A percentile compares a stretch with the other conserved stretches of the same genome.
Evolutionary conservation across 2,797 vertebrate species (phyloP).

Genomic region (Oryzias dopingdopingensis): DNA sequence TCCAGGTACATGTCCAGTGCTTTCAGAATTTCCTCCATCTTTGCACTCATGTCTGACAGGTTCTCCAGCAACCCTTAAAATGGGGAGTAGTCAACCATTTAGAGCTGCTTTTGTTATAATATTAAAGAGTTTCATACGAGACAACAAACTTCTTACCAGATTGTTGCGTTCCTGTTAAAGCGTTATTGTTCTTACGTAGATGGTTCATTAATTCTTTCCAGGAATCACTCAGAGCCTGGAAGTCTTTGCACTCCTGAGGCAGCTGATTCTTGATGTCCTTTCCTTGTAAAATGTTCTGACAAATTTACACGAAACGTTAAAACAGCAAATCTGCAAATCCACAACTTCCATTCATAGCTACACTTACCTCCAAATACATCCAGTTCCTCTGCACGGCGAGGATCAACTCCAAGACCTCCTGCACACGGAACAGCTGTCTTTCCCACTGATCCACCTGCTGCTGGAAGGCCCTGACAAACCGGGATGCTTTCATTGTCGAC

Average conservation of each 20-base stretch:
- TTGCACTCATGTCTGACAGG: constrained; percentile 77
- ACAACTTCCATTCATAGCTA: not conserved
- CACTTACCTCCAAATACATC: constrained; percentile 87
- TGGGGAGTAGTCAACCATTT: not conserved
- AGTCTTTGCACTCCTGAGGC: constrained; percentile 80
- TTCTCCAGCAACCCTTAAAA: constrained; percentile 80
- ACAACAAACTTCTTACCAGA: constrained; percentile 69
- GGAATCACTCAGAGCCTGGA: constrained; percentile 78
- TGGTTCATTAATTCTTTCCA: constrained; percentile 84
- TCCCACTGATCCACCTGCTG: constrained; percentile 87
- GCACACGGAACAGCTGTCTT: constrained; percentile 80
- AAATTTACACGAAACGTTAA: not conserved
- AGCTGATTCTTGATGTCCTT: constrained; percentile 89
- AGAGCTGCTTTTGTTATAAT: no score
- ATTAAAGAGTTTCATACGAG: not conserved
- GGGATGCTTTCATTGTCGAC: constrained; percentile 88
- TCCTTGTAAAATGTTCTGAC: constrained; percentile 88
- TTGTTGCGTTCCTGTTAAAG: constrained; percentile 81
- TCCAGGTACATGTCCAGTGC: constrained; percentile 89
- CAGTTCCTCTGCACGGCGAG: constrained; percentile 87
- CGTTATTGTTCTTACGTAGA: constrained; percentile 78
- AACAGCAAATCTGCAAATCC: not conserved
- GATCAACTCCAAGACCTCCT: constrained; percentile 86
- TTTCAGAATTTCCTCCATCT: constrained; percentile 87
- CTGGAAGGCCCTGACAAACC: constrained; percentile 85